Evolutionary conservation across 2,797 vertebrate genomes (phyloP).

Genomic region (Varecia variegata): DNA sequence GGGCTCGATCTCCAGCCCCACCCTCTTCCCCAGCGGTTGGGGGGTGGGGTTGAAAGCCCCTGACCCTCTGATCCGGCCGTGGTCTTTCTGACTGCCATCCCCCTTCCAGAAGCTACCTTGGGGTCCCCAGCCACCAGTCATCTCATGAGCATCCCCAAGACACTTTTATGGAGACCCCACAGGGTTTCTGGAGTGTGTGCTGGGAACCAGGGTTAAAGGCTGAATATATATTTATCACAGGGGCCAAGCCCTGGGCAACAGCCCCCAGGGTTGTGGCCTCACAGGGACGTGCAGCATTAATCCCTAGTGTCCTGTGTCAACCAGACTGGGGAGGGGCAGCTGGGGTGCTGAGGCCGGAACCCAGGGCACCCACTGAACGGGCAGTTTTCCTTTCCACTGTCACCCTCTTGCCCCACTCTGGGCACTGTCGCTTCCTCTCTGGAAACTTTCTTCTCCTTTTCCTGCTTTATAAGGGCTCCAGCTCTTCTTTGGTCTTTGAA

Average conservation of each 20-base stretch:
- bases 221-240: too few species aligned
- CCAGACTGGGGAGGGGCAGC: neutral
- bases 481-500: neutral
- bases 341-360: fast-evolving
- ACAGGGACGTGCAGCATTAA: fast-evolving
- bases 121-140: neutral
- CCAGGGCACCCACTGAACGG: neutral
- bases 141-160: neutral
- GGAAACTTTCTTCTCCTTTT: neutral
- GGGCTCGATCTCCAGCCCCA: neutral
- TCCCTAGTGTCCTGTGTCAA: too few species aligned
- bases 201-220: neutral
- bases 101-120: neutral
- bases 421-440: neutral
- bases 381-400: neutral
- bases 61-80: neutral
- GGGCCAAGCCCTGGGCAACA: neutral
- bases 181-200: neutral
- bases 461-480: neutral
- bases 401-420: fast-evolving
- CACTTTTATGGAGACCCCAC: too few species aligned
- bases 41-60: neutral
- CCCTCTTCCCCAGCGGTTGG: neutral
- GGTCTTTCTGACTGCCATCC: neutral
- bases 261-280: neutral